These are phyloP conservation scores for Sthenelais limicola DNA, from an alignment of 2,888 invertebrate species.

Conservation along the genomic window DNA sequence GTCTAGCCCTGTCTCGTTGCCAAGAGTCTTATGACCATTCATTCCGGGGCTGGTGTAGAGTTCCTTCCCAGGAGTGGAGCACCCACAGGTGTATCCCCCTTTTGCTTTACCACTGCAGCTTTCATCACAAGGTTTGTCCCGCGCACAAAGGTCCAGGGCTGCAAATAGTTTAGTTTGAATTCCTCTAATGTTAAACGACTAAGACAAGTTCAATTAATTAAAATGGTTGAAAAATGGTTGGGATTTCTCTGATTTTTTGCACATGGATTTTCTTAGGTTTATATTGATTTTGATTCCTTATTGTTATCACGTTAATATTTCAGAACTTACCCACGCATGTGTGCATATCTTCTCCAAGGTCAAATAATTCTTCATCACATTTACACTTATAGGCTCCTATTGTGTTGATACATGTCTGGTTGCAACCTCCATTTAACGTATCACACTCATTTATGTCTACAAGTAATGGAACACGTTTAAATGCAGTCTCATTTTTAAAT, in stretches of 20 bases:
- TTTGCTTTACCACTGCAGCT: neutral
- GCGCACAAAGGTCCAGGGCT: constrained; percentile 2
- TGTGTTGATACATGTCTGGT: constrained; percentile 5
- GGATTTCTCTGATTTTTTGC: too few relatives aligned
- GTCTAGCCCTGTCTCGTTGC: neutral
- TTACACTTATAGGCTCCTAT: constrained; percentile 12
- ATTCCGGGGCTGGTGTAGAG: neutral
- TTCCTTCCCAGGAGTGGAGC: constrained; percentile 1
- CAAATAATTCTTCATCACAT: constrained; percentile 11
- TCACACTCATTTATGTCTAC: constrained; percentile 30
- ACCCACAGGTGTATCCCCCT: constrained; percentile 11
- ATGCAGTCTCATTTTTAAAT: too few relatives aligned
- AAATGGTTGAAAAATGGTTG: too few relatives aligned
- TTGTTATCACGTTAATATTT: too few relatives aligned
- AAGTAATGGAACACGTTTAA: too few relatives aligned
- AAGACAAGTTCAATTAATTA: too few relatives aligned
- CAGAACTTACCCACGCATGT: neutral
- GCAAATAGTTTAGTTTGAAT: too few relatives aligned
- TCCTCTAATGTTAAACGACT: too few relatives aligned
- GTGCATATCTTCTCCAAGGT: neutral
- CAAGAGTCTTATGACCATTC: neutral
- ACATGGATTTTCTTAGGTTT: too few relatives aligned
- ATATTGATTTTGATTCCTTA: too few relatives aligned
- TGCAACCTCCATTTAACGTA: neutral
- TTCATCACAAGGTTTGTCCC: neutral